Evolutionary conservation across 1,140 invertebrate genomes (phyloP).

Genomic region (Pentalonia nigronervosa): DNA sequence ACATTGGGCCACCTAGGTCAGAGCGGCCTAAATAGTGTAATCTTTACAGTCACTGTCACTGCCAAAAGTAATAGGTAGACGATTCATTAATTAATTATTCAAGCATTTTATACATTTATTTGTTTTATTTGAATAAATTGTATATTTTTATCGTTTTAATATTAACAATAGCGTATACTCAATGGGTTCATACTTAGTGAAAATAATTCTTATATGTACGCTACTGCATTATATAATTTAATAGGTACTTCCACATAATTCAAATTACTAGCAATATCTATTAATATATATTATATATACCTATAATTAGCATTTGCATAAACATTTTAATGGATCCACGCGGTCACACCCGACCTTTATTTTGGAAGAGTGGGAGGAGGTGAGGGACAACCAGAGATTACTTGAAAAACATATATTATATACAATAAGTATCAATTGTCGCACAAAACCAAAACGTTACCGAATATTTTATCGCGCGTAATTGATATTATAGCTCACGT

Average conservation of each 20-base stretch:
- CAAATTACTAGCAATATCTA: not conserved
- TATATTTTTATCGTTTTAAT: not conserved
- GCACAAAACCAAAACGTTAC: not conserved
- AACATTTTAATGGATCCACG: not conserved
- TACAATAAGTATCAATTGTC: not conserved
- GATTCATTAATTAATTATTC: not conserved
- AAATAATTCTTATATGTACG: too few relatives aligned
- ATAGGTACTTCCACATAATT: not conserved
- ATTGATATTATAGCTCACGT: not conserved
- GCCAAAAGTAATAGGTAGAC: not conserved
- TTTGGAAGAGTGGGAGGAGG: too few relatives aligned
- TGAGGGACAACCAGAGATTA: not conserved
- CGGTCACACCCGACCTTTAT: not conserved
- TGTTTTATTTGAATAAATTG: not conserved
- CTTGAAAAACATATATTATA: not conserved
- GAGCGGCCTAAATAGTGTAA: too few relatives aligned
- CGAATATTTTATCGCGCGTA: not conserved
- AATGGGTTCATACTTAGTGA: too few relatives aligned
- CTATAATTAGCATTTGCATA: not conserved
- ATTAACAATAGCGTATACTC: not conserved
- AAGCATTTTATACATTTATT: not conserved
- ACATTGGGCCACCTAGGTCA: too few relatives aligned
- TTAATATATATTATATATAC: not conserved
- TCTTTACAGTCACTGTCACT: not conserved
- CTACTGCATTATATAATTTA: too few relatives aligned